Evolutionary conservation across 2,113 vertebrate genomes (phyloP).

Genomic region (Octodon degus): DNA sequence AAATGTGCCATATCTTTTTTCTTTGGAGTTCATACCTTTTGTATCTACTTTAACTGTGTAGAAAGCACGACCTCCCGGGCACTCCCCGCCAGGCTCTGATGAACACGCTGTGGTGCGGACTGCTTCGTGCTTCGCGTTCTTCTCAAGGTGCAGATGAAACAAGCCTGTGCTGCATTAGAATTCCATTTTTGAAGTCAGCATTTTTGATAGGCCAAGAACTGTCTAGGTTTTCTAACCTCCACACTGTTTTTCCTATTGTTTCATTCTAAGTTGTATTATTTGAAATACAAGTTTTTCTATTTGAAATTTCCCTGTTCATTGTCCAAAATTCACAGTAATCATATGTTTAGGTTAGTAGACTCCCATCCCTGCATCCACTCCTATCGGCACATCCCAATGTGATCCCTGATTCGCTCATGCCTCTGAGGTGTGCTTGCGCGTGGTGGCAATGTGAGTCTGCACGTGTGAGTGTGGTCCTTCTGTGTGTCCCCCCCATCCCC

Average conservation of each 20-base stretch:
- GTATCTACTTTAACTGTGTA: background rate
- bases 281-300: background rate
- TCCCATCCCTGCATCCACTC: background rate
- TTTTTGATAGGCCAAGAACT: background rate
- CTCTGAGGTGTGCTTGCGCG: background rate
- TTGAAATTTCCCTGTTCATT: background rate
- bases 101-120: background rate
- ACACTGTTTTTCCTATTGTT: background rate
- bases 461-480: accelerated
- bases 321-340: background rate
- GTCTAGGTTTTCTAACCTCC: background rate
- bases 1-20: too few species aligned
- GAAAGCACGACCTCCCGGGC: background rate
- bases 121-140: accelerated
- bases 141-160: background rate
- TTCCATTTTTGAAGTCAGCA: background rate
- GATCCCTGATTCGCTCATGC: background rate
- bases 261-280: background rate
- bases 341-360: background rate
- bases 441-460: background rate
- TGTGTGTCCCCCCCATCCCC: too few species aligned
- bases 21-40: too few species aligned
- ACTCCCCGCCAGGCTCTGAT: accelerated
- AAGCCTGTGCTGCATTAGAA: background rate
- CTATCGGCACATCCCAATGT: accelerated